A percentile compares a stretch with the other conserved stretches of the same genome.
Conservation (phyloP, 2,113 vertebrate species). For the Heterotis niloticus region DNA sequence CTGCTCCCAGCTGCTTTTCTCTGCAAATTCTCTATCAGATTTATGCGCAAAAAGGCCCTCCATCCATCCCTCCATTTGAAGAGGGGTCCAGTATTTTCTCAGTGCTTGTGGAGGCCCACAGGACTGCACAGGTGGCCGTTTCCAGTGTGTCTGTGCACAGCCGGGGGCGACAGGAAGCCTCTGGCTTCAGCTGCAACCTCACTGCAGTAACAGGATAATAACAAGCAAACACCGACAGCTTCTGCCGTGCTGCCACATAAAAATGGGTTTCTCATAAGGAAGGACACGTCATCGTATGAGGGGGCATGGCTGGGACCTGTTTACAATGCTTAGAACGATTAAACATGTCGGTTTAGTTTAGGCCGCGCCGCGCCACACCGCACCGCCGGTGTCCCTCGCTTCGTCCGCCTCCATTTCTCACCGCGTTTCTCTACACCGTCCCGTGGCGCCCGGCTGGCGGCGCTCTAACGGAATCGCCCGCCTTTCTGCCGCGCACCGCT, state of each 20-base stretch:
- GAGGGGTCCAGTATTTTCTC: background rate
- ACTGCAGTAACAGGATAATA: no score
- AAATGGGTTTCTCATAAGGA: background rate
- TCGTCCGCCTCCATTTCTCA: background rate
- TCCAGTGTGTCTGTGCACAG: no score
- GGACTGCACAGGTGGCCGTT: background rate
- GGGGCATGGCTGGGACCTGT: no score
- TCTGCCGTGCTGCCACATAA: background rate
- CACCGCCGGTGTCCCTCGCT: background rate
- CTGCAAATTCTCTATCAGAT: background rate
- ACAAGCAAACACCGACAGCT: no score
- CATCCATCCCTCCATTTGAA: background rate
- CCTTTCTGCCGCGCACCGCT: slow-evolving; percentile 59
- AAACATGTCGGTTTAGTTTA: background rate
- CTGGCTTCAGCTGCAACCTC: no score
- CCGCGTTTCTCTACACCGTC: slow-evolving; percentile 46
- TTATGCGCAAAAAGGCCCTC: background rate
- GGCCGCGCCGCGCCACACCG: background rate
- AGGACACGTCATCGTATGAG: background rate
- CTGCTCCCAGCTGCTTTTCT: background rate
- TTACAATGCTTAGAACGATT: background rate
- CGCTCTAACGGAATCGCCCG: slow-evolving; percentile 59
- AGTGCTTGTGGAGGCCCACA: background rate
- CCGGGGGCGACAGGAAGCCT: no score
- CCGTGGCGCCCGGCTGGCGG: slow-evolving; percentile 67